phyloP scores from a whole-genome alignment of 2,797 vertebrate species.

The Varecia variegata region DNA sequence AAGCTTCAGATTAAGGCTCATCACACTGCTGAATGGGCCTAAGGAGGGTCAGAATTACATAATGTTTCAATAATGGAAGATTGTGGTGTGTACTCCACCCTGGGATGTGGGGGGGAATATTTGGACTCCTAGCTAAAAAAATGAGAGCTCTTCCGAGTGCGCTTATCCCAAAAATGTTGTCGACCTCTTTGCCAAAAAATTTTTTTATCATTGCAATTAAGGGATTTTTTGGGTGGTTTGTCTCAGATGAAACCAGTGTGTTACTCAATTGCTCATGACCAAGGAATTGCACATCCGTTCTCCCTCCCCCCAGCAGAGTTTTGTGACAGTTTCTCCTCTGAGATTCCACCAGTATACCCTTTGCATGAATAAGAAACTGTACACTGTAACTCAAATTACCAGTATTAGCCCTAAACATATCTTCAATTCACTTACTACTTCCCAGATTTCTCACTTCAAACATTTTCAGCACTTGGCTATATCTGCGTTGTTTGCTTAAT shows the following conservation, averaged over 20 bases:
- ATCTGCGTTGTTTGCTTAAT: not conserved
- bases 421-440: not conserved
- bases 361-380: not conserved
- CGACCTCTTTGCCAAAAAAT: conserved; percentile 28
- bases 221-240: not conserved
- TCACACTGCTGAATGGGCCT: conserved; percentile 45
- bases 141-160: conserved; percentile 25
- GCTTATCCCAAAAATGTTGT: not conserved
- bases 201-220: not conserved
- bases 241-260: not conserved
- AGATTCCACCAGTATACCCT: not conserved
- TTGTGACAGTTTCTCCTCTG: not conserved
- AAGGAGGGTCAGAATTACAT: not conserved
- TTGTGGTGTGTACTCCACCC: conserved; percentile 41
- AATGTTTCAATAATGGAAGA: conserved; percentile 1
- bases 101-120: conserved; percentile 50
- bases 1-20: conserved; percentile 27
- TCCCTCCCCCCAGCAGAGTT: not conserved
- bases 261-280: not conserved
- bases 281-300: not conserved
- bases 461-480: not conserved
- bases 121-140: conserved; percentile 72
- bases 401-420: not conserved
- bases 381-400: not conserved
- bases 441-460: not conserved